phyloP scores from a whole-genome alignment of 2,797 vertebrate genomes.

The Microctenopoma steveboyesi region DNA sequence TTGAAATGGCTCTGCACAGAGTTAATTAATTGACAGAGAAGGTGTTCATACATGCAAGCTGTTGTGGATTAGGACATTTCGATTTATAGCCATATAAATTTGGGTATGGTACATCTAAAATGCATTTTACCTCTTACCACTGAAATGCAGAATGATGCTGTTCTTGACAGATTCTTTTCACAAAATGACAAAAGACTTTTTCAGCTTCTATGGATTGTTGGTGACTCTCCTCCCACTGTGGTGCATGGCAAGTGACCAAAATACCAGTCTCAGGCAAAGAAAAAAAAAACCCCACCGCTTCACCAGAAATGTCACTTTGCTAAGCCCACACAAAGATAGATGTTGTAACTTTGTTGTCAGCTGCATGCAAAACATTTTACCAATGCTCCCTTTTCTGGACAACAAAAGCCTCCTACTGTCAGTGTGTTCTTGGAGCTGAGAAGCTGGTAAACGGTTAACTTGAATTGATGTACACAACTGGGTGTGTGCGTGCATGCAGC shows the following conservation, averaged over 20 bases:
- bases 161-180: background rate
- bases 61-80: conserved; percentile 7
- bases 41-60: conserved; percentile 18
- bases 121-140: background rate
- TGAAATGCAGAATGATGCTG: conserved; percentile 3
- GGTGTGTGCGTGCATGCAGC: conserved; percentile 3
- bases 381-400: conserved; percentile 16
- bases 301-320: conserved; percentile 18
- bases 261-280: conserved; percentile 19
- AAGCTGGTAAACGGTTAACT: conserved; percentile 63
- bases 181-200: background rate
- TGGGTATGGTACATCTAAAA: background rate
- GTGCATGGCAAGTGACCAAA: conserved; percentile 30
- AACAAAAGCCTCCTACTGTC: conserved; percentile 29
- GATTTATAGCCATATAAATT: background rate
- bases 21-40: conserved; percentile 23
- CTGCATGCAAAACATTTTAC: conserved; percentile 16
- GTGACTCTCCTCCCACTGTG: conserved; percentile 20
- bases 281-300: conserved; percentile 16
- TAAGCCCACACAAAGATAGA: conserved; percentile 28
- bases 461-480: conserved; percentile 45
- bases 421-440: conserved; percentile 45
- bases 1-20: conserved; percentile 26
- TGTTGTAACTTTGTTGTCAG: conserved; percentile 42
- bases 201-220: conserved; percentile 17